Percentiles rank a stretch among this genome's conserved stretches.
phyloP scores from a whole-genome alignment of 2,888 invertebrate species.

The Eueremaeus valkanovi region DNA sequence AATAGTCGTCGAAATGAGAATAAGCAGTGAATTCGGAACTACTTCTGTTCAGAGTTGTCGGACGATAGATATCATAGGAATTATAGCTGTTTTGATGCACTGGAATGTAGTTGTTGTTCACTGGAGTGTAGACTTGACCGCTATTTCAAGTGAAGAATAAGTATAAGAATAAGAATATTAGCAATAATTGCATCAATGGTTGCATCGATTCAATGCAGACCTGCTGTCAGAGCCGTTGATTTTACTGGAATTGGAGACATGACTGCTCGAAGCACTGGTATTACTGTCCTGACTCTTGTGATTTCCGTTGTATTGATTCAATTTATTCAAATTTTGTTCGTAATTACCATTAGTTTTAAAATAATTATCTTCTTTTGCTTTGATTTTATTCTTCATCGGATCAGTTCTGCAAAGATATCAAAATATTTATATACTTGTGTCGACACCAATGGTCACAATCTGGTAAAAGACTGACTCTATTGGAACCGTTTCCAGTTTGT shows the following conservation, averaged over 20 bases:
- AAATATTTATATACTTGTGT: no score
- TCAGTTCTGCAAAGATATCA: conserved; percentile 13
- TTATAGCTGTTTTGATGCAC: neutral
- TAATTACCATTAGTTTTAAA: neutral
- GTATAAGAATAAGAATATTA: no score
- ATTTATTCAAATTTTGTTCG: neutral
- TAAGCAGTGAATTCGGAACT: conserved; percentile 1
- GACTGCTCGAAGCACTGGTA: conserved; percentile 32
- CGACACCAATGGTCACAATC: neutral
- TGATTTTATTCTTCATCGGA: neutral
- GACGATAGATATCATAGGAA: conserved; percentile 31
- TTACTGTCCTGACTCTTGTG: conserved; percentile 38
- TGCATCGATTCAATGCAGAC: neutral
- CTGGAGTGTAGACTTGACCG: neutral
- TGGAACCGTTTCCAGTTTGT: neutral
- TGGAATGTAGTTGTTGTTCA: neutral
- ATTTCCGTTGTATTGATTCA: conserved; percentile 14
- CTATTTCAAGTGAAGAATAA: neutral
- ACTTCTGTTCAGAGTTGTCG: conserved; percentile 1
- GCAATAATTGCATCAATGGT: neutral
- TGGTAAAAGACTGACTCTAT: conserved; percentile 31
- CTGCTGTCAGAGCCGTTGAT: conserved; percentile 26
- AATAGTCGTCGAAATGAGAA: conserved; percentile 23
- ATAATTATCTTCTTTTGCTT: conserved; percentile 16
- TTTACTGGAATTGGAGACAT: conserved; percentile 35